phyloP scores from a whole-genome alignment of 2,797 vertebrate species.

The Galago senegalensis region DNA sequence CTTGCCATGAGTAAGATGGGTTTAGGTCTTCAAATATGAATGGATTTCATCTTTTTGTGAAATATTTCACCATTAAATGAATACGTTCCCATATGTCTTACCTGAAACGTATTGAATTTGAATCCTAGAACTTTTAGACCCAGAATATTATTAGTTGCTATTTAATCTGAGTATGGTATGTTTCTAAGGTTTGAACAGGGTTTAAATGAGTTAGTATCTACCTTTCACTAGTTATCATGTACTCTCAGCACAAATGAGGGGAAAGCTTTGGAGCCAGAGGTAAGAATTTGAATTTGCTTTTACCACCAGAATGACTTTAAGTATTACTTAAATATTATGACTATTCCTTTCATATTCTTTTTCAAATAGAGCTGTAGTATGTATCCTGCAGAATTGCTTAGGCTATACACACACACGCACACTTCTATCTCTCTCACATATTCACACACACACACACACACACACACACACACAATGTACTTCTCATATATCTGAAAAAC shows the following conservation, averaged over 20 bases:
- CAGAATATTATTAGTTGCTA: background rate
- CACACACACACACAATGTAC: background rate
- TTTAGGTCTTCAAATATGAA: background rate
- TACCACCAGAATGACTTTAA: background rate
- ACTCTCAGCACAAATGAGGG: background rate
- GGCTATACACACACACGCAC: background rate
- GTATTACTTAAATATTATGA: background rate
- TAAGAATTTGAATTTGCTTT: background rate
- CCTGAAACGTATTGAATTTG: background rate
- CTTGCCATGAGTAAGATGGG: background rate
- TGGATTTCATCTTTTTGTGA: background rate
- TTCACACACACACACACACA: background rate
- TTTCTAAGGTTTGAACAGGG: background rate
- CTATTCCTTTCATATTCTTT: background rate
- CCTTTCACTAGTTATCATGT: background rate
- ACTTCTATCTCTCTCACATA: no score
- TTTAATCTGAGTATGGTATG: background rate
- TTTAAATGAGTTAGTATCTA: background rate
- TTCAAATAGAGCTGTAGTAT: background rate
- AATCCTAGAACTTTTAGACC: background rate
- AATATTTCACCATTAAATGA: slow-evolving; percentile 9
- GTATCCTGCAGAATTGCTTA: background rate
- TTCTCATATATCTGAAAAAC: background rate
- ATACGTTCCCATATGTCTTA: background rate
- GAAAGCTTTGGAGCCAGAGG: background rate